phyloP scores from a whole-genome alignment of 2,888 invertebrate species.

The Adineta ricciae region DNA sequence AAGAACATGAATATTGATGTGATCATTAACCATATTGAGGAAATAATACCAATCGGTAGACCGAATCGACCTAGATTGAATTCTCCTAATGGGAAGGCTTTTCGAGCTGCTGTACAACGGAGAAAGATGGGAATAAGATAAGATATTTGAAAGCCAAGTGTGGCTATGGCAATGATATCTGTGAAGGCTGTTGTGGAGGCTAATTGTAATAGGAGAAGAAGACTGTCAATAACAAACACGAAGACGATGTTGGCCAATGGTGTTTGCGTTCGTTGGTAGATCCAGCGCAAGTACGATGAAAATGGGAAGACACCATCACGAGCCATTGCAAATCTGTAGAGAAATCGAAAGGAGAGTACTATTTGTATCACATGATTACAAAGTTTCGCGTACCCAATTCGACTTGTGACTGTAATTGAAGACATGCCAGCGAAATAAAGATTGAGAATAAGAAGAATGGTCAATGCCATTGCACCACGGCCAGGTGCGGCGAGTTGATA shows the following conservation, averaged over 20 bases:
- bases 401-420: slow-evolving; percentile 1
- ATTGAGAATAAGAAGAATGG: background rate
- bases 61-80: background rate
- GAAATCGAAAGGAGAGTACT: background rate
- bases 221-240: background rate
- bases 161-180: background rate
- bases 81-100: background rate
- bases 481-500: background rate
- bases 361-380: background rate
- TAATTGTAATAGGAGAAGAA: background rate
- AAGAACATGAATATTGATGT: background rate
- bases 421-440: background rate
- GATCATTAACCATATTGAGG: background rate
- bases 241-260: background rate
- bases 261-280: background rate
- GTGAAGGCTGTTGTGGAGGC: background rate
- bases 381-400: background rate
- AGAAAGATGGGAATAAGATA: background rate
- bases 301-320: background rate
- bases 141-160: background rate
- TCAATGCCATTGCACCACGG: background rate
- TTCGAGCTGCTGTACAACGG: background rate
- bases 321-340: background rate
- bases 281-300: background rate
- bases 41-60: background rate